Evolutionary conservation across 2,888 invertebrate species (phyloP).

Genomic region (Tiliacea citrago): DNA sequence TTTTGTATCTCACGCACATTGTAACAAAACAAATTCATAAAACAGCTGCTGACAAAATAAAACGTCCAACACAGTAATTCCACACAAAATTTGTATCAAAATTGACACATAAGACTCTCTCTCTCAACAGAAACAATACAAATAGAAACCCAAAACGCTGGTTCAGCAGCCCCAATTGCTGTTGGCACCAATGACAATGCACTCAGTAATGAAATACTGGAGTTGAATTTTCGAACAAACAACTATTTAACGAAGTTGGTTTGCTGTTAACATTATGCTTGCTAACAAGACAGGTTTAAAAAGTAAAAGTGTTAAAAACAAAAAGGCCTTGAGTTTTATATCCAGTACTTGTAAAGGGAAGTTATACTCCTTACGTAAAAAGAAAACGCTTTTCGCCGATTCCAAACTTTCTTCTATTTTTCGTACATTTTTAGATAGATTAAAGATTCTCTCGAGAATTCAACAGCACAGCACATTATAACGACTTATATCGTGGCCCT

Average conservation of each 20-base stretch:
- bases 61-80: not conserved
- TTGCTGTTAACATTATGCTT: conserved; percentile 12
- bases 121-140: conserved; percentile 21
- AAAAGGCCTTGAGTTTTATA: not conserved
- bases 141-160: conserved; percentile 48
- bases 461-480: too few relatives aligned
- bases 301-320: not conserved
- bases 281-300: conserved; percentile 17
- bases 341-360: not conserved
- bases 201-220: conserved; percentile 45
- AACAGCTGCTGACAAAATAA: not conserved
- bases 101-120: conserved; percentile 12
- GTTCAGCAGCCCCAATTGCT: conserved; percentile 42
- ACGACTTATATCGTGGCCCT: too few relatives aligned
- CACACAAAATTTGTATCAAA: not conserved
- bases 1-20: too few relatives aligned
- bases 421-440: too few relatives aligned
- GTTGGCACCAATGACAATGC: conserved; percentile 59
- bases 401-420: not conserved
- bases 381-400: not conserved
- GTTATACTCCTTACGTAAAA: not conserved
- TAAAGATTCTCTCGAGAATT: too few relatives aligned
- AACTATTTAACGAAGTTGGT: conserved; percentile 28
- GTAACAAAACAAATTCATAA: not conserved
- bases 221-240: conserved; percentile 43